Conservation (phyloP, 1,140 invertebrate species). For the Ditylenchus dipsaci region DNA sequence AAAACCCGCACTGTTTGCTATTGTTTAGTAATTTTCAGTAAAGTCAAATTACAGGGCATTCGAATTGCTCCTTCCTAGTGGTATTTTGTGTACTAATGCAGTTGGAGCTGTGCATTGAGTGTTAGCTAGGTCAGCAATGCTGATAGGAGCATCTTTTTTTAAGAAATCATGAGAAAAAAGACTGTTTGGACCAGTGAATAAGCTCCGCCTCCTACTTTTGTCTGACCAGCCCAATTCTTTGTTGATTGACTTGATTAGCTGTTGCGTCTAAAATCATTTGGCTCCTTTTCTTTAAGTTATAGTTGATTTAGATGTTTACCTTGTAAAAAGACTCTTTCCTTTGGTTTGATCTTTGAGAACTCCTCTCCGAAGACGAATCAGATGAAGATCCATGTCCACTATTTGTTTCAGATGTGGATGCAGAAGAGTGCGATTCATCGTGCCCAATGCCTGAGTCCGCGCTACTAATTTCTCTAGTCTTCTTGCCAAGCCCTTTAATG, state of each 20-base stretch:
- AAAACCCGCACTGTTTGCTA: too few relatives aligned
- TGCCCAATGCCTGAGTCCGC: background rate
- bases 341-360: conserved; percentile 47
- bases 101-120: conserved; percentile 19
- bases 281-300: background rate
- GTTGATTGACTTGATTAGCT: conserved; percentile 13
- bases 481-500: background rate
- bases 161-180: background rate
- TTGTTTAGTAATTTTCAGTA: too few relatives aligned
- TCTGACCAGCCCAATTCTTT: conserved; percentile 12
- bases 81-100: conserved; percentile 47
- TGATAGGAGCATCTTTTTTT: conserved; percentile 11
- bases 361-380: conserved; percentile 33
- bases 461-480: background rate
- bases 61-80: conserved; percentile 40
- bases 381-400: background rate
- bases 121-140: conserved; percentile 35
- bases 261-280: conserved; percentile 2
- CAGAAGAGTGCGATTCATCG: background rate
- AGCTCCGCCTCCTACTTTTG: conserved; percentile 10
- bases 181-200: conserved; percentile 3
- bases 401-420: background rate
- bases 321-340: conserved; percentile 52
- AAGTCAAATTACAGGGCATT: conserved; percentile 36
- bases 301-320: conserved; percentile 4